These are phyloP conservation scores for Harmothoe impar DNA, from an alignment of 2,888 invertebrate genomes.

Conservation along the genomic window DNA sequence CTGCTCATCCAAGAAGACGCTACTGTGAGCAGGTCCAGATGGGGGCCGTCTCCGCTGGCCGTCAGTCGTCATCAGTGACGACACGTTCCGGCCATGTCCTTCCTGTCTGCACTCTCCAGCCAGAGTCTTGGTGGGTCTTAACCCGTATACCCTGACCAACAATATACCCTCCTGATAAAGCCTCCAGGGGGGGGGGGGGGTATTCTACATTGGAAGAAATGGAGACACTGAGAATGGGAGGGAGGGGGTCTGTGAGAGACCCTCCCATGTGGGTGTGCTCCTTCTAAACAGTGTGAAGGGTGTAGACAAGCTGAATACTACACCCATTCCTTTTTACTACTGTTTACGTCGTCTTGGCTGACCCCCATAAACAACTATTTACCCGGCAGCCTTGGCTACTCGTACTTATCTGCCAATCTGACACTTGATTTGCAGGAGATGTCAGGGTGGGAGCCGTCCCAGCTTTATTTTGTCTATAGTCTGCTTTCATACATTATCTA, in stretches of 20 bases:
- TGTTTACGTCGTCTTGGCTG: neutral
- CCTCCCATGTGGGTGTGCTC: neutral
- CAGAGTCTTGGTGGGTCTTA: neutral
- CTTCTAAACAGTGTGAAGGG: neutral
- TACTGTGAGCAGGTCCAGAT: constrained; percentile 9
- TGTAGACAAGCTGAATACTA: neutral
- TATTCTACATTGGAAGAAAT: no score
- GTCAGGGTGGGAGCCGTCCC: neutral
- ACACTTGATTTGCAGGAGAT: neutral
- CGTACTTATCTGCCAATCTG: neutral
- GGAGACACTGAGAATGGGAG: no score
- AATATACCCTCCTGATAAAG: neutral
- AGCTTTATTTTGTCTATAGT: no score
- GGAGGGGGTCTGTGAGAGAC: no score
- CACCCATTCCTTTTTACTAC: constrained; percentile 15
- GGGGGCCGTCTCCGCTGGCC: neutral
- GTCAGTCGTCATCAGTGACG: neutral
- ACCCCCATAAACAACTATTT: neutral
- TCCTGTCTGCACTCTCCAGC: neutral
- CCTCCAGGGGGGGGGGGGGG: no score
- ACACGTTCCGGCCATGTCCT: neutral
- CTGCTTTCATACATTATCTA: no score
- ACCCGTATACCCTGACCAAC: no score
- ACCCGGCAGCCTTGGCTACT: neutral
- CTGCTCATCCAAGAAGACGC: neutral